phyloP scores from a whole-genome alignment of 2,888 invertebrate species.

The Carterocephalus palaemon region DNA sequence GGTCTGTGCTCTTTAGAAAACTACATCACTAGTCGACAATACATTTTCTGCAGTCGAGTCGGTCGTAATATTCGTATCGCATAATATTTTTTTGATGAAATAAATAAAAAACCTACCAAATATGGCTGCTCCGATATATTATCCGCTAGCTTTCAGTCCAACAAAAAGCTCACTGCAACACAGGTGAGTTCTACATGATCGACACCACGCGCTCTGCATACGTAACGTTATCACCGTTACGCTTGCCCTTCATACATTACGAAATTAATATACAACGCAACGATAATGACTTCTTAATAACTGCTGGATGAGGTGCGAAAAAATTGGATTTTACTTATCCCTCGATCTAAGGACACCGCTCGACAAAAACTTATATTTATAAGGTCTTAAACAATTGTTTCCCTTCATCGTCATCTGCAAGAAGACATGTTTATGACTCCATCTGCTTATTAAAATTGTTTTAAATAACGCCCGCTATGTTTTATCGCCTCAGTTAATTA shows the following conservation, averaged over 20 bases:
- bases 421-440: slow-evolving; percentile 15
- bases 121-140: too few relatives aligned
- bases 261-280: slow-evolving; percentile 19
- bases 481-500: background rate
- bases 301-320: slow-evolving; percentile 22
- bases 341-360: slow-evolving; percentile 13
- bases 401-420: slow-evolving; percentile 9
- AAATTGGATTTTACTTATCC: slow-evolving; percentile 17
- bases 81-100: too few relatives aligned
- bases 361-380: slow-evolving; percentile 1
- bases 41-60: too few relatives aligned
- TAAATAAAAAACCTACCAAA: too few relatives aligned
- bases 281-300: slow-evolving; percentile 24
- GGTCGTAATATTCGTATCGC: too few relatives aligned
- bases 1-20: too few relatives aligned
- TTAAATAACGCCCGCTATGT: slow-evolving; percentile 13
- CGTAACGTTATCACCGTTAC: slow-evolving; percentile 20
- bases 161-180: background rate
- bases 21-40: too few relatives aligned
- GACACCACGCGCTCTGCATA: slow-evolving; percentile 22
- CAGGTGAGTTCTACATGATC: slow-evolving; percentile 22
- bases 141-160: background rate
- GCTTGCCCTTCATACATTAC: slow-evolving; percentile 21
- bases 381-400: slow-evolving; percentile 1
- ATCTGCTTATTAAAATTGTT: slow-evolving; percentile 21